Percentiles rank a stretch among this genome's conserved stretches.
Evolutionary conservation across 2,113 vertebrate genomes (phyloP).

Genomic region (Trachemys scripta): DNA sequence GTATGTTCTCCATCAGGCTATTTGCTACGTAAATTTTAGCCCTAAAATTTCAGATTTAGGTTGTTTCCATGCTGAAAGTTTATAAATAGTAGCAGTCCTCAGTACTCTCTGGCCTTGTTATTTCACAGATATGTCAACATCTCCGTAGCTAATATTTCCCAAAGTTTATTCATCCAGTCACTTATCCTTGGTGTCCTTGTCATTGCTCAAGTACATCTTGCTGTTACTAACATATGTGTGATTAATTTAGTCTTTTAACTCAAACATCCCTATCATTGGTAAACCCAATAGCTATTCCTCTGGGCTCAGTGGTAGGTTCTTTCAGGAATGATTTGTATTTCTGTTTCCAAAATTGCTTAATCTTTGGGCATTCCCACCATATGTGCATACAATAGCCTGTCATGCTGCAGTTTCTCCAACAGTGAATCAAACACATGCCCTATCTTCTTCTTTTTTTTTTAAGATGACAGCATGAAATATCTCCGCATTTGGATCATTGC

Average conservation of each 20-base stretch:
- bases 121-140: neutral
- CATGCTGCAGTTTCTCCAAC: constrained; percentile 25
- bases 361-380: constrained; percentile 52
- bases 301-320: constrained; percentile 46
- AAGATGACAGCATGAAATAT: constrained; percentile 32
- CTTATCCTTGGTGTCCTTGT: neutral
- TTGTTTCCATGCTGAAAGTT: neutral
- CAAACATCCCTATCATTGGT: constrained; percentile 30
- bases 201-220: neutral
- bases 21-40: neutral
- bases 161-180: neutral
- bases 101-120: neutral
- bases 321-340: constrained; percentile 50
- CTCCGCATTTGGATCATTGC: constrained; percentile 27
- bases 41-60: neutral
- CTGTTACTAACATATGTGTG: neutral
- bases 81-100: neutral
- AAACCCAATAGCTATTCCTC: constrained; percentile 58
- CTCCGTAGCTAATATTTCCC: neutral
- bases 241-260: neutral
- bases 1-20: neutral
- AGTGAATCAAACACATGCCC: constrained; percentile 27
- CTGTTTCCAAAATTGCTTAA: constrained; percentile 62
- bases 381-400: constrained; percentile 33
- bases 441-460: constrained; percentile 52